Evolutionary conservation across 2,113 vertebrate genomes (phyloP), one percentile per base, ranked within the genome.

Genomic region (Cnemophilus loriae): DNA sequence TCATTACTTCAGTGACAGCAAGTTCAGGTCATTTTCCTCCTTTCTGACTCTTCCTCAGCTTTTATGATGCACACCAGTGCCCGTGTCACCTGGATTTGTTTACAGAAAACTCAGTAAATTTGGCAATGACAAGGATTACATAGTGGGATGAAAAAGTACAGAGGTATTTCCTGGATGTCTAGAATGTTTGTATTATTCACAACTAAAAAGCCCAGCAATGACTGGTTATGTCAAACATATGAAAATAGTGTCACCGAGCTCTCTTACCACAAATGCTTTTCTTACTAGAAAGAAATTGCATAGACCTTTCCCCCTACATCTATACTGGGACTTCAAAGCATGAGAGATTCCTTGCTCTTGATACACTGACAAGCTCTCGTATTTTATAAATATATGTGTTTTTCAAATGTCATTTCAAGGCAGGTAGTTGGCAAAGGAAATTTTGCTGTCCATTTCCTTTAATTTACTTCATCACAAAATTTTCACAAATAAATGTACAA

Each of bases 101-200:
- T 84, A 95, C 50, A 65, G 47, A 96, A 91, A 91, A 94, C 41
- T 16, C 33, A 56, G 35, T 63, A 65, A 39, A 87, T 76, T 37
- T 65, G 59, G 50, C 75, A 83, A 67, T 86, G 85, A 44, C 32
- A 35, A 70, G 73, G 52, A 64, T 41, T 61, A 80, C 8, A 0
- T 1, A 49, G 24, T 41, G 21, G 59, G 41, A 74, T 95, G 82
- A 95, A 96, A 87, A 91, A 44, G 46, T 46, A 49, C 61, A 95
- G 73, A 89, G 61, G 69, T 82, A 94, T 91, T 97, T 96, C 94
- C 93, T 95, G 87, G 46, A 30, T 86, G 78, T 55, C 79, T 50
- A 61, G 30, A 69, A 87, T 59, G 46, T 57, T 82, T 68, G 30
- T 44, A 22, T 88, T 94, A 90, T 88, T 78, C 52, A 70, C 55